Conservation (phyloP, 2,797 vertebrate species). For the Acipenser ruthenus region DNA sequence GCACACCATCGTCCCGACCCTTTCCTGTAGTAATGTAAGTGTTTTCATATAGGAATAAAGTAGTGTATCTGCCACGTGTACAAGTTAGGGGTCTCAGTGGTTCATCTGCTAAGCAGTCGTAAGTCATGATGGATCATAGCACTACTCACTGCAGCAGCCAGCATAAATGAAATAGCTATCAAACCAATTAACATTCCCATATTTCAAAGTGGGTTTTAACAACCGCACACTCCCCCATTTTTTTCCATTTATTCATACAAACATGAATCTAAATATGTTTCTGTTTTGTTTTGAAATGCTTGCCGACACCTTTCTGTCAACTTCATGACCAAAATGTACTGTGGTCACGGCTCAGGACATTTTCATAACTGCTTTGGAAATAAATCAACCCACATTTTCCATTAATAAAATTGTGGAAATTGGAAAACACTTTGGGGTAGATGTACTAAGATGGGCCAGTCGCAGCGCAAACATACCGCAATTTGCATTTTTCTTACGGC, state of each 20-base stretch:
- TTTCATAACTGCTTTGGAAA: constrained; percentile 46
- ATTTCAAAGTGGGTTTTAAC: neutral
- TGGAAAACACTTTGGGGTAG: constrained; percentile 18
- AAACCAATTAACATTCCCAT: neutral
- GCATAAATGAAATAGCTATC: neutral
- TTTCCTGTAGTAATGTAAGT: no score
- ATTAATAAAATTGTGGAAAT: constrained; percentile 57
- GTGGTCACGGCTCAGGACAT: constrained; percentile 37
- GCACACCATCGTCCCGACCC: no score
- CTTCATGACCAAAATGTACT: constrained; percentile 33
- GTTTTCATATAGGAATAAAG: no score
- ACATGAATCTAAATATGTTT: neutral
- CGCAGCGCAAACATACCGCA: no score
- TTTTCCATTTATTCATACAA: constrained; percentile 1
- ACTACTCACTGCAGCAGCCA: neutral
- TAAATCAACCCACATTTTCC: constrained; percentile 49
- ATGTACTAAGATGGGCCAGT: no score
- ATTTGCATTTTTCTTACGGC: no score
- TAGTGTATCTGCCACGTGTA: neutral
- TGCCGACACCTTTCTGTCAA: neutral
- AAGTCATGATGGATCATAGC: neutral
- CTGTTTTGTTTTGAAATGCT: constrained; percentile 8
- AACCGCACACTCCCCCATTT: neutral
- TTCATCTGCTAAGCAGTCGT: neutral
- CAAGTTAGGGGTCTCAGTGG: neutral